phyloP scores from a whole-genome alignment of 2,797 vertebrate genomes.

The Cirrhinus molitorella region DNA sequence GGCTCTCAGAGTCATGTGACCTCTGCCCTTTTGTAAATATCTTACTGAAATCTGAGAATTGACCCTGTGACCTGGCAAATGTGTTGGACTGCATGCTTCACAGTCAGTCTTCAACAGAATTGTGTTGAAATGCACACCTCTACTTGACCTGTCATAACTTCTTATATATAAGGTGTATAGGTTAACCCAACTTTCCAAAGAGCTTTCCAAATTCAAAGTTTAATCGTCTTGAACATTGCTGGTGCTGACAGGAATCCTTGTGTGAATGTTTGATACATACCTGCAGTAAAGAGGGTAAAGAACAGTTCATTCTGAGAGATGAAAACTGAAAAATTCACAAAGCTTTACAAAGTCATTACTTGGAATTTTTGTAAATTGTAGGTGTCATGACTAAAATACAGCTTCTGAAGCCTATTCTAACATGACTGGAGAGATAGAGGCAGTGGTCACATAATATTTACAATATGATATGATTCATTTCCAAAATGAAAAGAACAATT shows the following conservation, averaged over 20 bases:
- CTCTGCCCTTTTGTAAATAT: slow-evolving; percentile 20
- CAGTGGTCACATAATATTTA: not conserved
- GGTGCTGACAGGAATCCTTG: not conserved
- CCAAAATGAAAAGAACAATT: not conserved
- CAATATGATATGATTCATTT: not conserved
- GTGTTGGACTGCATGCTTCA: not conserved
- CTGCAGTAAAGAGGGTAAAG: not conserved
- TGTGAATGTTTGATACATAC: not conserved
- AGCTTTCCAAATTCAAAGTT: not conserved
- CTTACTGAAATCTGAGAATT: not conserved
- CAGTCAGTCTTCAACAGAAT: not conserved
- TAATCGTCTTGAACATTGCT: not conserved
- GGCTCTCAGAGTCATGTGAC: not conserved
- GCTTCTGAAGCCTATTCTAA: not conserved
- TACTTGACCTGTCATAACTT: not conserved
- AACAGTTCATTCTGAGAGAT: not conserved
- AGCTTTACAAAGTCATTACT: not conserved
- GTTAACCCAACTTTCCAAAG: not conserved
- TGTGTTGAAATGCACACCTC: slow-evolving; percentile 3
- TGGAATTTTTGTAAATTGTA: not conserved
- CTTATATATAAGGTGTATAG: not conserved
- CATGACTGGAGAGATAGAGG: not conserved
- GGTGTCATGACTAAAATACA: not conserved
- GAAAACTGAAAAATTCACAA: not conserved
- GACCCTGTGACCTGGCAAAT: not conserved